These are phyloP conservation scores for Mesorhabditis spiculigera DNA, from an alignment of 2,888 invertebrate genomes.

Conservation along the genomic window DNA sequence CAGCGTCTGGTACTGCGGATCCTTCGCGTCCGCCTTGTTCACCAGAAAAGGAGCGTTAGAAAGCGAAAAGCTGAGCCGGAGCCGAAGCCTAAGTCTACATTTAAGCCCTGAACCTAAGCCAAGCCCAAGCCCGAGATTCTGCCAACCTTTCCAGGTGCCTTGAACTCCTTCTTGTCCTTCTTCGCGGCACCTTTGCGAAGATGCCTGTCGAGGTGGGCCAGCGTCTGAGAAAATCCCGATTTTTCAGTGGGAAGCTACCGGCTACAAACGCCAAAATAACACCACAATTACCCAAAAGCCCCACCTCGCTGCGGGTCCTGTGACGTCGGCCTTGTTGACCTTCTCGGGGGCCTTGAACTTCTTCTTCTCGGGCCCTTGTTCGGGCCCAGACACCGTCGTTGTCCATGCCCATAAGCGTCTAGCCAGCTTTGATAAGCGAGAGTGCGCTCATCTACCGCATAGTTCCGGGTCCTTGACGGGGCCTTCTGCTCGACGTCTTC, in stretches of 20 bases:
- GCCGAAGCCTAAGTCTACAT: no score
- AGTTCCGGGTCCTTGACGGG: constrained; percentile 28
- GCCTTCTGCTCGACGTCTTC: constrained; percentile 21
- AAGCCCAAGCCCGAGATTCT: not conserved
- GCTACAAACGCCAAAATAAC: not conserved
- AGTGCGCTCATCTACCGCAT: constrained; percentile 9
- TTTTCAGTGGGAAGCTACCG: no score
- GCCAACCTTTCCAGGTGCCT: constrained; percentile 22
- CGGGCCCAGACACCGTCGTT: constrained; percentile 22
- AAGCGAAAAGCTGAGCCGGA: not conserved
- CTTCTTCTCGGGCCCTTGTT: constrained; percentile 26
- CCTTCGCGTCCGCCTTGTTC: constrained; percentile 27
- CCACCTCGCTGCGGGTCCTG: constrained; percentile 28
- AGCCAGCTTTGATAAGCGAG: constrained; percentile 6
- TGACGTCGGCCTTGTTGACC: constrained; percentile 27
- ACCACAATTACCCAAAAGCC: not conserved
- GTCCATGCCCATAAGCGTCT: constrained; percentile 19
- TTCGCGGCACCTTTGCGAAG: constrained; percentile 20
- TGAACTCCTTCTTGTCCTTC: constrained; percentile 32
- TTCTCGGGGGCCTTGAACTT: constrained; percentile 28
- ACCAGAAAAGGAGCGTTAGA: constrained; percentile 9
- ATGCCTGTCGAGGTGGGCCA: constrained; percentile 24
- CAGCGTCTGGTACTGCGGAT: constrained; percentile 32
- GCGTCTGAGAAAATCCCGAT: constrained; percentile 16
- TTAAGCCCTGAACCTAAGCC: no score